Base-by-base conservation (phyloP, 2,113 vertebrate genomes). In the Nipponia nippon region DNA sequence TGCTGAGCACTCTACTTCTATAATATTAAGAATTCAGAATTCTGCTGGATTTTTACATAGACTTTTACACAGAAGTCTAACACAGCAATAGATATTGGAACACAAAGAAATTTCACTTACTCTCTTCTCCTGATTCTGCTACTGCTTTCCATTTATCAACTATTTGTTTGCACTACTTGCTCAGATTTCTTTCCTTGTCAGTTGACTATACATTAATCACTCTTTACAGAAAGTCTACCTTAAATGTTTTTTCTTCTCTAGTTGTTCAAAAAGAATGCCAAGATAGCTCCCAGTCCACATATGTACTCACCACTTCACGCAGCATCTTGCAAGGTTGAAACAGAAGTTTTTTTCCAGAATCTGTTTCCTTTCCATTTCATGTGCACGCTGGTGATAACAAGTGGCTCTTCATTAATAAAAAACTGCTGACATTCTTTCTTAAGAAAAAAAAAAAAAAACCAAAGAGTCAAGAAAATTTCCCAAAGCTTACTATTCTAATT, bases 231-330 rank as follows among this genome's bases (percentile, higher is more conserved):
- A 77, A 58, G 42, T 81, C 67, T 53, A 16, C 38, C n/a, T 58
- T 27, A 59, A n/a, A 36, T 25, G 27, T 63, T 85, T 88, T 65
- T 50, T 49, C 59, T 75, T 69, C 77, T 72, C 36, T 46, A 44
- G 30, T 18, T 75, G 23, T 32, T 75, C 52, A 73, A n/a, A 87
- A 53, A 27, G 36, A 73, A 65, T 38, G n/a, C 46, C 34, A 93
- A 75, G 72, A 42, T 13, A 72, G n/a, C 12, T 89, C 44, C 32
- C 49, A 91, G 59, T 34, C 32, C 38, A 50, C 2, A 0, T 11
- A 34, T 22, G 59, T 78, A 96, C 97, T 97, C 87, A 98, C 97
- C 91, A 59, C 32, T 77, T 95, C 73, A 72, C 36, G 79, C 62
- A 96, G 90, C 83, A 72, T 83, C 77, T 90, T 83, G 76, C 58